A percentile compares a stretch with the other conserved stretches of the same genome.
These are phyloP conservation scores for Kuschelorhynchus macadamiae DNA, from an alignment of 2,888 invertebrate genomes.

Conservation along the genomic window DNA sequence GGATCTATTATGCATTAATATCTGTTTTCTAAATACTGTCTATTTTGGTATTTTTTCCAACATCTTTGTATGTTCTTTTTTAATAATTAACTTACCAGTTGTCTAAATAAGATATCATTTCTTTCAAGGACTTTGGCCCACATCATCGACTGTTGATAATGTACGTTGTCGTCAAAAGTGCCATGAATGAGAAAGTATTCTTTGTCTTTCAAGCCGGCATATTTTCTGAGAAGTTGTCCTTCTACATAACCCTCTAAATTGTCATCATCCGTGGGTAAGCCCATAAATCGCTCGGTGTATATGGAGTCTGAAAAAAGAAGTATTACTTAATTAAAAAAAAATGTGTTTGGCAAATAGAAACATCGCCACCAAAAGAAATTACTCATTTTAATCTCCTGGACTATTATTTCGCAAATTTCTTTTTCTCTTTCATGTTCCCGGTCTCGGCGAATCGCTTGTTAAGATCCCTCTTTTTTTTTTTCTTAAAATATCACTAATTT, in stretches of 20 bases:
- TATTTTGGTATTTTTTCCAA: no score
- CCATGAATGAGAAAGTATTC: conserved; percentile 94
- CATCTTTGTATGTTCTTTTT: no score
- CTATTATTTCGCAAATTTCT: no score
- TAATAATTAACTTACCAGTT: conserved; percentile 85
- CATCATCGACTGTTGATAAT: conserved; percentile 96
- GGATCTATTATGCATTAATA: no score
- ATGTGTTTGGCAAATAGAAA: background rate
- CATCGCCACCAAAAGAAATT: background rate
- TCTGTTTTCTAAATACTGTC: no score
- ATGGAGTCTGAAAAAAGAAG: conserved; percentile 83
- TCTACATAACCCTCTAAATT: conserved; percentile 82
- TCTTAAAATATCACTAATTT: no score
- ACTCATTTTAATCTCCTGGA: no score
- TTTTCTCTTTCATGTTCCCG: no score
- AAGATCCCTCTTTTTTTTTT: no score
- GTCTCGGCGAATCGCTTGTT: no score
- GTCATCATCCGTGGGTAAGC: conserved; percentile 78
- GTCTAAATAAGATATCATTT: conserved; percentile 89
- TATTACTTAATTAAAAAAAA: background rate
- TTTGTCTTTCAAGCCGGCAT: conserved; percentile 75
- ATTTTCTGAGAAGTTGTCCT: conserved; percentile 82
- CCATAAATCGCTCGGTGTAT: conserved; percentile 98
- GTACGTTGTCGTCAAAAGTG: conserved; percentile 95
- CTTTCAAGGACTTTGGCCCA: conserved; percentile 89